Percentiles rank a stretch among this genome's conserved stretches.
phyloP scores from a whole-genome alignment of 1,140 invertebrate species.

The Sipha flava region DNA sequence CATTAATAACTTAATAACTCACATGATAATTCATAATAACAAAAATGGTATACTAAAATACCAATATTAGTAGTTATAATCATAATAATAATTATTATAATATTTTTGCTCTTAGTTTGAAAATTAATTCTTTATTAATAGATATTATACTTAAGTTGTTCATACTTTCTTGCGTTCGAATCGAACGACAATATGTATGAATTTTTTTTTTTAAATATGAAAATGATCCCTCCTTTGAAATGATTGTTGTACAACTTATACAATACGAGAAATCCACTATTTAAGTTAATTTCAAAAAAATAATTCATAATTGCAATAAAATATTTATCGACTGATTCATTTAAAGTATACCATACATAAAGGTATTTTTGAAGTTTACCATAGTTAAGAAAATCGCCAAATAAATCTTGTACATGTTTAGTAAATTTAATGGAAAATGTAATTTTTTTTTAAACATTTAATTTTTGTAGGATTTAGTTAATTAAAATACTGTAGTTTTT shows the following conservation, averaged over 20 bases:
- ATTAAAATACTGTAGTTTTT: neutral
- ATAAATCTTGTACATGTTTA: neutral
- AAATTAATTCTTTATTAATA: neutral
- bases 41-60: too few species aligned
- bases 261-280: neutral
- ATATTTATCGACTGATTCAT: neutral
- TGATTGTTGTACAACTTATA: neutral
- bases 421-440: neutral
- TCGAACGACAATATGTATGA: neutral
- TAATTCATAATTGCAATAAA: neutral
- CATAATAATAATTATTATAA: too few species aligned
- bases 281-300: neutral
- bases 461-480: neutral
- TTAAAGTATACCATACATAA: neutral
- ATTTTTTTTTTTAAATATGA: neutral
- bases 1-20: too few species aligned
- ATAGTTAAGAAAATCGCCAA: neutral
- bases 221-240: neutral
- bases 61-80: too few species aligned
- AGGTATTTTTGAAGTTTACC: neutral
- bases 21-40: too few species aligned
- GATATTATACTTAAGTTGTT: conserved; percentile 5
- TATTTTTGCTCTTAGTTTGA: neutral
- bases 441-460: neutral
- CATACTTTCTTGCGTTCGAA: conserved; percentile 36